These are phyloP conservation scores for Cirrhinus mrigala DNA, from an alignment of 2,797 vertebrate species.

Conservation along the genomic window DNA sequence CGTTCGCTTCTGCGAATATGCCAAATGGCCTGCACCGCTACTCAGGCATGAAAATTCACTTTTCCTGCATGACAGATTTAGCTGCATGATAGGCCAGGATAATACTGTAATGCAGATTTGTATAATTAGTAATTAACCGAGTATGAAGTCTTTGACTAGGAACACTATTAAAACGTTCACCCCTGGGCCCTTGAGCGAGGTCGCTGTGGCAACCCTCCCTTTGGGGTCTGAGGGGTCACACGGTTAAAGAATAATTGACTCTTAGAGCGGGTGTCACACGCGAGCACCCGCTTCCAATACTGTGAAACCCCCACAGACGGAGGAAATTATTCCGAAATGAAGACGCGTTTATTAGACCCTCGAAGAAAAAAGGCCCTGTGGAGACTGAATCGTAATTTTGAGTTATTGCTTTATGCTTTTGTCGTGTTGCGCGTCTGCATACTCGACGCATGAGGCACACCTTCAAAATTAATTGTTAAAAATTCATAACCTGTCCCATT, in stretches of 20 bases:
- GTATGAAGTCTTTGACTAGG: slow-evolving; percentile 36
- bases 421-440: slow-evolving; percentile 8
- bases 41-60: slow-evolving; percentile 60
- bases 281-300: slow-evolving; percentile 18
- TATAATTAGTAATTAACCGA: slow-evolving; percentile 55
- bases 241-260: slow-evolving; percentile 48
- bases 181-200: slow-evolving; percentile 36
- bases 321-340: slow-evolving; percentile 10
- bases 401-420: slow-evolving; percentile 38
- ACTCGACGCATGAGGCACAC: background rate
- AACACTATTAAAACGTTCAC: slow-evolving; percentile 48
- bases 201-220: slow-evolving; percentile 49
- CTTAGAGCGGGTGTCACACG: slow-evolving; percentile 32
- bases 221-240: slow-evolving; percentile 38
- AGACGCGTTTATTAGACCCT: slow-evolving; percentile 47
- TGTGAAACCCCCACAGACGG: slow-evolving; percentile 26
- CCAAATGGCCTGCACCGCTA: slow-evolving; percentile 66
- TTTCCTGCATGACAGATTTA: slow-evolving; percentile 28
- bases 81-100: slow-evolving; percentile 41
- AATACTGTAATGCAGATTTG: slow-evolving; percentile 49
- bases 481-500: slow-evolving; percentile 35
- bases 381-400: slow-evolving; percentile 29
- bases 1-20: slow-evolving; percentile 77
- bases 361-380: slow-evolving; percentile 35
- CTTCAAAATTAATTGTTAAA: slow-evolving; percentile 46